A percentile compares a stretch with the other conserved stretches of the same genome.
Evolutionary conservation across 1,140 invertebrate species (phyloP).

Genomic region (Cyclargus thomasi): DNA sequence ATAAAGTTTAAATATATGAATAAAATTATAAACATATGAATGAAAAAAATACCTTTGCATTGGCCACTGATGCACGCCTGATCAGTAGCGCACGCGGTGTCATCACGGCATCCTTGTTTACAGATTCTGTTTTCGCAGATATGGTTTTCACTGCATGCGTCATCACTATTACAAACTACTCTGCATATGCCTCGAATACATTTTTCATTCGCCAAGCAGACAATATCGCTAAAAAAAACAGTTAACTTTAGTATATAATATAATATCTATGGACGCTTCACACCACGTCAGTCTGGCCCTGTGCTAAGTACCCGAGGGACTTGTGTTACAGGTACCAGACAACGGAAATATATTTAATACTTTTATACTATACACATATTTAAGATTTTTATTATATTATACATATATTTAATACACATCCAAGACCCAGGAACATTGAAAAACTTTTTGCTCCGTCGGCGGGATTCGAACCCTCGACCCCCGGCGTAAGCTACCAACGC

Average conservation of each 20-base stretch:
- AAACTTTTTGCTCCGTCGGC: too few species aligned
- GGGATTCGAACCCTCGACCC: too few species aligned
- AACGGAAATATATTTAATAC: too few species aligned
- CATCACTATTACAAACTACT: conserved; percentile 89
- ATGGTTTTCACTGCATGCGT: conserved; percentile 85
- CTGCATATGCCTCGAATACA: conserved; percentile 88
- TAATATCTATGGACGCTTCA: too few species aligned
- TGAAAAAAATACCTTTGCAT: conserved; percentile 82
- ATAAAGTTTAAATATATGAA: conserved; percentile 3
- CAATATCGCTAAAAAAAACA: conserved; percentile 79
- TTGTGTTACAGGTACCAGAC: too few species aligned
- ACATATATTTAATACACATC: too few species aligned
- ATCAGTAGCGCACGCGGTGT: conserved; percentile 83
- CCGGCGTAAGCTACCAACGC: too few species aligned
- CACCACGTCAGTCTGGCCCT: too few species aligned
- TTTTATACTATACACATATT: too few species aligned
- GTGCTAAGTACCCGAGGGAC: too few species aligned
- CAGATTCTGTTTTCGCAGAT: conserved; percentile 92
- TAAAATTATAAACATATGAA: not conserved
- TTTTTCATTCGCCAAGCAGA: conserved; percentile 89
- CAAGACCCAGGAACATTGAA: too few species aligned
- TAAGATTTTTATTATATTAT: too few species aligned
- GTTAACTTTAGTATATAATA: not conserved
- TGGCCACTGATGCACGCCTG: conserved; percentile 88
- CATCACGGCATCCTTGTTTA: conserved; percentile 87